Conservation (phyloP, 2,888 invertebrate genomes). For the Chloroclysta siterata region DNA sequence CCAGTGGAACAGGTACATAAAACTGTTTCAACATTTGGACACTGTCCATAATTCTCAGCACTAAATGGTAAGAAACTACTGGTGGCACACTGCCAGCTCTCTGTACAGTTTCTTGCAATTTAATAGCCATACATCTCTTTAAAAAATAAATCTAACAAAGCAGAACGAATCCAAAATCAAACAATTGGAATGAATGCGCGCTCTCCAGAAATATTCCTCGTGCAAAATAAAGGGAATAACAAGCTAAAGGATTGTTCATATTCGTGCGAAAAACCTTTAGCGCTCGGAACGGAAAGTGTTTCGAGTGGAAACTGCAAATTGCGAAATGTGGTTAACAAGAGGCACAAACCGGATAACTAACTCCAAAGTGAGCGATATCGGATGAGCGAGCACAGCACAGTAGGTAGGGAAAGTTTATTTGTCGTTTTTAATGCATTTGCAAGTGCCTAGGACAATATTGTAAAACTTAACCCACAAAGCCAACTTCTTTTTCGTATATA, state of each 20-base stretch:
- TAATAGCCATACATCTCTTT: slow-evolving; percentile 11
- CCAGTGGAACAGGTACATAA: slow-evolving; percentile 64
- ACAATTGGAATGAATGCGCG: slow-evolving; percentile 15
- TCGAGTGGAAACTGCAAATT: slow-evolving; percentile 32
- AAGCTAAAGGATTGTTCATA: slow-evolving; percentile 23
- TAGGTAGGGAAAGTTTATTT: slow-evolving; percentile 2
- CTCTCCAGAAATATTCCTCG: slow-evolving; percentile 12
- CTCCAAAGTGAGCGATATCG: slow-evolving; percentile 17
- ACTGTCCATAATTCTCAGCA: slow-evolving; percentile 17
- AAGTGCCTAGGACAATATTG: not conserved
- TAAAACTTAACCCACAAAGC: not conserved
- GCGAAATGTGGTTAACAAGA: slow-evolving; percentile 32
- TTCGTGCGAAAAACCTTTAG: slow-evolving; percentile 27
- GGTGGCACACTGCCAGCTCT: slow-evolving; percentile 25
- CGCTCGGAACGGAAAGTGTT: slow-evolving; percentile 26
- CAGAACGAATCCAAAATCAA: slow-evolving; percentile 15
- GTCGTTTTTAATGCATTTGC: slow-evolving; percentile 2
- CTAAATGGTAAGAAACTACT: slow-evolving; percentile 18
- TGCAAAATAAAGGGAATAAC: slow-evolving; percentile 22
- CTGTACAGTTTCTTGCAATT: slow-evolving; percentile 19
- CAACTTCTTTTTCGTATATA: not conserved
- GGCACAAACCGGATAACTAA: slow-evolving; percentile 22
- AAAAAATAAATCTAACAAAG: slow-evolving; percentile 17
- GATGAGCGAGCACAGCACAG: slow-evolving; percentile 12
- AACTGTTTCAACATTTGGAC: slow-evolving; percentile 13